A percentile compares a stretch with the other conserved stretches of the same genome.
phyloP scores from a whole-genome alignment of 1,140 invertebrate genomes.

The Caerostris darwini region DNA sequence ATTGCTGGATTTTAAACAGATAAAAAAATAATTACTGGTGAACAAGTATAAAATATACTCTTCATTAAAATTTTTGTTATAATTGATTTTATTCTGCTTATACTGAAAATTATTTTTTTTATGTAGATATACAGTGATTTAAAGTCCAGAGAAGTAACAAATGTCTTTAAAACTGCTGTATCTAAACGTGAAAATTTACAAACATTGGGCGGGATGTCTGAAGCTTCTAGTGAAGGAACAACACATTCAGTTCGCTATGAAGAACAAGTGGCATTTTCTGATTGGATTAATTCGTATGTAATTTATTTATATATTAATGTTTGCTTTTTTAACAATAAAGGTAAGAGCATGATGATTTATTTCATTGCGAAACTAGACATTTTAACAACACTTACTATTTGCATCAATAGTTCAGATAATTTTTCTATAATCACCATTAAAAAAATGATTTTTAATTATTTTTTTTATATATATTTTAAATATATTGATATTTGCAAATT shows the following conservation, averaged over 20 bases:
- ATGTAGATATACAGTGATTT: conserved; percentile 91
- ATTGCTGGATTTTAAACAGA: no score
- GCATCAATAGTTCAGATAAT: no score
- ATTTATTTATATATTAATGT: not conserved
- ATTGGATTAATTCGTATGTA: conserved; percentile 95
- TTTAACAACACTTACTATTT: no score
- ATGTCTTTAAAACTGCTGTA: conserved; percentile 94
- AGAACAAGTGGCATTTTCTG: conserved; percentile 98
- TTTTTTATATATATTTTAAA: not conserved
- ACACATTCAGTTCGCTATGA: conserved; percentile 96
- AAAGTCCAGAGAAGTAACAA: conserved; percentile 93
- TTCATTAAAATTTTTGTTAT: no score
- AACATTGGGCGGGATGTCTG: conserved; percentile 95
- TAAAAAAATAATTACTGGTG: no score
- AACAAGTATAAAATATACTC: no score
- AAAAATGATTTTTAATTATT: not conserved
- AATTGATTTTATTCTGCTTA: no score
- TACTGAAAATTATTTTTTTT: conserved; percentile 68
- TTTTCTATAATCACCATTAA: no score
- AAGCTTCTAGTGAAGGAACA: conserved; percentile 95
- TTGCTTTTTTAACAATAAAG: not conserved
- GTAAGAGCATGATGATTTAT: not conserved
- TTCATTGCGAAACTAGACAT: no score
- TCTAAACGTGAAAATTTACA: conserved; percentile 96
- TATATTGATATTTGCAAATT: not conserved